These are phyloP conservation scores for Neotoma lepida DNA, from an alignment of 2,113 vertebrate species.

Conservation along the genomic window DNA sequence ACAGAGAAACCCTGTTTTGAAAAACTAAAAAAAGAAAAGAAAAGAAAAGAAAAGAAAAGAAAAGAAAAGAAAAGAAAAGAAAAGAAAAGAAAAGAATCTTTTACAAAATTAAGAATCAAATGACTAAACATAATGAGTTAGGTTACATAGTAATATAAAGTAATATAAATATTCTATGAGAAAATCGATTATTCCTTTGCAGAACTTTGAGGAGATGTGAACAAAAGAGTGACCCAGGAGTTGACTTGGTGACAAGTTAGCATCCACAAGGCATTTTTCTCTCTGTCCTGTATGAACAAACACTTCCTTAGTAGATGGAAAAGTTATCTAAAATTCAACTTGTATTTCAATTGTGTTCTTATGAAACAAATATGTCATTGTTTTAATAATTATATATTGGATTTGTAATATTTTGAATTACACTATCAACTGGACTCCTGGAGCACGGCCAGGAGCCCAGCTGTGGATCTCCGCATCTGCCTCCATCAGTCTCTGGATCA, in stretches of 20 bases:
- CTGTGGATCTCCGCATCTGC: too few species aligned
- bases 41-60: too few species aligned
- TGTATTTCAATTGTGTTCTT: not conserved
- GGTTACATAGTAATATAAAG: not conserved
- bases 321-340: not conserved
- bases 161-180: not conserved
- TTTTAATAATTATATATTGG: not conserved
- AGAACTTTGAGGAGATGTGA: not conserved
- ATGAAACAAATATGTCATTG: not conserved
- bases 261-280: not conserved
- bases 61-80: too few species aligned
- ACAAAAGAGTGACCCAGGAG: not conserved
- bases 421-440: too few species aligned
- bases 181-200: not conserved
- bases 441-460: too few species aligned
- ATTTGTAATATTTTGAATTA: not conserved
- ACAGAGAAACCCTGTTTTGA: too few species aligned
- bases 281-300: not conserved
- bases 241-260: not conserved
- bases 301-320: not conserved
- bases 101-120: not conserved
- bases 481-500: too few species aligned
- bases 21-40: too few species aligned
- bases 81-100: not conserved
- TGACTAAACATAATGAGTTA: not conserved